Base-by-base conservation (phyloP, 2,888 invertebrate species). In the Agriopis aurantiaria region DNA sequence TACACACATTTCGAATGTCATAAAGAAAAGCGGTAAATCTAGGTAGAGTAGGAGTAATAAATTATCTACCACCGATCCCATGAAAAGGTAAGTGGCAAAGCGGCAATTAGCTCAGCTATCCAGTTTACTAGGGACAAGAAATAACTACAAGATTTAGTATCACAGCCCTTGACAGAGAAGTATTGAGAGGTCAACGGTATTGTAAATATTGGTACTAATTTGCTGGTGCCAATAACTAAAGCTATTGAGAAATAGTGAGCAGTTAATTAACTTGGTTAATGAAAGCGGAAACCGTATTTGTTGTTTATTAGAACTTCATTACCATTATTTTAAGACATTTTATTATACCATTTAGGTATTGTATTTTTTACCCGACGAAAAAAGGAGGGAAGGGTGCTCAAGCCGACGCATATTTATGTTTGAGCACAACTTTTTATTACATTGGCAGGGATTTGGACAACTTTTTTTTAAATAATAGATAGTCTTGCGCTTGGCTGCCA, bases 21-120 rank as follows among this genome's bases (percentile, higher is more conserved):
- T 33, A 33, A 33, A 33, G 33, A 33, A 33, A 33, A 5, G 33
- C 3, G 33, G 33, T 33, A 33, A 33, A 14, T 43, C 43, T 14
- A 43, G 17, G 14, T 43, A 43, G 56, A 56, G 41, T 56, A 43
- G 41, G 41, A 41, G 14, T 56, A 41, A 56, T 56, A 56, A 56
- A 56, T 56, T 56, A 56, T n/a, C 3, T 9, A 55, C n/a, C 56
- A 4, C 11, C 41, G 4, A 14, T 56, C 41, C n/a, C 40, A 41
- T 56, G 41, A 56, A 56, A 57, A 57, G 11, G 14, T 14, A 43
- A 4, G 14, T 43, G 43, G 43, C 43, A 57, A 57, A 43, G 62
- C 10, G 17, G 40, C 46, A 55, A 63, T 46, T 14, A 55, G 33
- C 23, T 14, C n/a, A 63, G n/a, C 46, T 63, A n/a, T 46, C 63